A percentile compares a stretch with the other conserved stretches of the same genome.
Evolutionary conservation across 2,888 invertebrate species (phyloP).

Genomic region (Drosophila acutilabella): DNA sequence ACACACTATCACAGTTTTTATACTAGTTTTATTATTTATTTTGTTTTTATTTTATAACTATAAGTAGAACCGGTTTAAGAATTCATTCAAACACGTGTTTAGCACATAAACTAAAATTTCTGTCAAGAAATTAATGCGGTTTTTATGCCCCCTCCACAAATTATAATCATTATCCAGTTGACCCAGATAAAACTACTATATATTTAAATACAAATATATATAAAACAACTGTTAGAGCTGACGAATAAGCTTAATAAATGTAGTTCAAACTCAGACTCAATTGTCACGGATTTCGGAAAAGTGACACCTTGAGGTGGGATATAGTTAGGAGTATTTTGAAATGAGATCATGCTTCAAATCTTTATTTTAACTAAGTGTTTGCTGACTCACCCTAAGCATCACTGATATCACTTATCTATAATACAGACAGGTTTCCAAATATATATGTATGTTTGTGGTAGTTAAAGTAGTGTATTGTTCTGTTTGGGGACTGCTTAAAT

Average conservation of each 20-base stretch:
- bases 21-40: not conserved
- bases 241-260: not conserved
- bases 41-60: not conserved
- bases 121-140: not conserved
- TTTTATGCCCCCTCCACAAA: constrained; percentile 8
- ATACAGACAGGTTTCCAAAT: not conserved
- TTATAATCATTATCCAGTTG: constrained; percentile 17
- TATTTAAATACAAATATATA: not conserved
- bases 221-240: not conserved
- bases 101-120: constrained; percentile 4
- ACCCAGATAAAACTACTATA: constrained; percentile 9
- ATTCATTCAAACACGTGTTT: constrained; percentile 7
- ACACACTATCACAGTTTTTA: constrained; percentile 1
- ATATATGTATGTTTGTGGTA: not conserved
- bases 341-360: not conserved
- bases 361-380: not conserved
- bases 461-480: constrained; percentile 2
- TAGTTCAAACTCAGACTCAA: not conserved
- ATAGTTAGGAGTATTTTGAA: not conserved
- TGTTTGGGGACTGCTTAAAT: not conserved
- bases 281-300: not conserved
- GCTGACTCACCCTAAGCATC: not conserved
- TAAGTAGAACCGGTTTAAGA: constrained; percentile 3
- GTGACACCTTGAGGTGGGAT: not conserved
- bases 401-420: not conserved